Evolutionary conservation across 2,797 vertebrate species (phyloP).

Genomic region (Malurus leucopterus): DNA sequence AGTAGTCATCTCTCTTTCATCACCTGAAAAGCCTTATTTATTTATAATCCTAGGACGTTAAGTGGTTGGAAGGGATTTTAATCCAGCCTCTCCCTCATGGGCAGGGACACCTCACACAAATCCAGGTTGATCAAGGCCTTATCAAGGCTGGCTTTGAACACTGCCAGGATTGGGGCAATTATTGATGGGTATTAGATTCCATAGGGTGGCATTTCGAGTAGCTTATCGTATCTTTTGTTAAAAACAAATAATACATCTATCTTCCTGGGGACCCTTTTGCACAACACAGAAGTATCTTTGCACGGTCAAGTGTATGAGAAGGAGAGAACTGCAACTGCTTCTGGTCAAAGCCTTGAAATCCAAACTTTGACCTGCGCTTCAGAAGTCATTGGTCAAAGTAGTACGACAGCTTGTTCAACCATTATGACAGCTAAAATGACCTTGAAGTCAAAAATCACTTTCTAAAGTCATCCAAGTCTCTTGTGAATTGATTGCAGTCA

Average conservation of each 20-base stretch:
- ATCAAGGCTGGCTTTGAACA: background rate
- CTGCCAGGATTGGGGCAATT: background rate
- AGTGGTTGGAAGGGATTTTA: background rate
- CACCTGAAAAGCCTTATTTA: background rate
- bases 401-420: background rate
- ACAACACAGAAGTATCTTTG: background rate
- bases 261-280: background rate
- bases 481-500: background rate
- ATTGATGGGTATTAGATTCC: background rate
- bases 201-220: fast-evolving
- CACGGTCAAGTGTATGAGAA: background rate
- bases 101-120: background rate
- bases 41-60: background rate
- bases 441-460: slow-evolving; percentile 22
- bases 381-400: slow-evolving; percentile 13
- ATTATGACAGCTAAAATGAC: slow-evolving; percentile 17
- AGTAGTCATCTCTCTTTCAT: background rate
- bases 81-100: background rate
- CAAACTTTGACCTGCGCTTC: background rate
- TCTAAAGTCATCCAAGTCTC: background rate
- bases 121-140: background rate
- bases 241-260: background rate
- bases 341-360: background rate
- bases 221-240: background rate
- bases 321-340: background rate